Conservation (phyloP, 1,140 invertebrate species). For the Neomicropteryx cornuta region DNA sequence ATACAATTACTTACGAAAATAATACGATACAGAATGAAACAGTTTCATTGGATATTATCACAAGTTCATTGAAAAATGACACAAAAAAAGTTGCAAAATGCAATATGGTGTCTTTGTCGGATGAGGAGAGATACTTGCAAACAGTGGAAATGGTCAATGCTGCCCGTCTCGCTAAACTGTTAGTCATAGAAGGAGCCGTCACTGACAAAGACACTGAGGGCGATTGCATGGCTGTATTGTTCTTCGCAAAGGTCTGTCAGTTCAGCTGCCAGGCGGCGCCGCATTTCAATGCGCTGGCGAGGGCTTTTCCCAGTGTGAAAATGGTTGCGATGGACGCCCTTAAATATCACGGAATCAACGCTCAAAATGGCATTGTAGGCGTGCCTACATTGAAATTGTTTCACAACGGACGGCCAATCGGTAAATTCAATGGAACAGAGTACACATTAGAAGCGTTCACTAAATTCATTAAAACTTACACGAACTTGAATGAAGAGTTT, state of each 20-base stretch:
- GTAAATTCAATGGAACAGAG: slow-evolving; percentile 77
- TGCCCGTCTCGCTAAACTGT: slow-evolving; percentile 25
- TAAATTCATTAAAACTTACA: slow-evolving; percentile 71
- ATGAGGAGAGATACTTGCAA: slow-evolving; percentile 21
- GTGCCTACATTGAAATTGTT: slow-evolving; percentile 87
- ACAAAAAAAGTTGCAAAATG: slow-evolving; percentile 34
- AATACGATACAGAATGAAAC: no score
- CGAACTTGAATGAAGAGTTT: slow-evolving; percentile 50
- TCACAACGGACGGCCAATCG: slow-evolving; percentile 80
- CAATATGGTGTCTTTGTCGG: slow-evolving; percentile 25
- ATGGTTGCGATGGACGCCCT: slow-evolving; percentile 85
- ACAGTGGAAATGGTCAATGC: slow-evolving; percentile 35
- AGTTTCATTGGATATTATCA: no score
- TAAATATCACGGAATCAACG: slow-evolving; percentile 76
- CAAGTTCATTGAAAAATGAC: no score
- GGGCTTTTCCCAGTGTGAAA: slow-evolving; percentile 76
- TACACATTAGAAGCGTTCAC: slow-evolving; percentile 71
- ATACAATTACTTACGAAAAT: no score
- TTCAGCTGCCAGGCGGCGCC: slow-evolving; percentile 84
- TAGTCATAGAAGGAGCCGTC: slow-evolving; percentile 31
- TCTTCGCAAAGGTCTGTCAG: slow-evolving; percentile 82
- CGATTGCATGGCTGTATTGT: slow-evolving; percentile 71
- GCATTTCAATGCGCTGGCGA: slow-evolving; percentile 77
- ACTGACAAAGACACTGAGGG: slow-evolving; percentile 30
- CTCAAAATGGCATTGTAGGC: slow-evolving; percentile 87